A percentile compares a stretch with the other conserved stretches of the same genome.
These are phyloP conservation scores for Elgaria multicarinata DNA, from an alignment of 2,113 vertebrate genomes.

Conservation along the genomic window DNA sequence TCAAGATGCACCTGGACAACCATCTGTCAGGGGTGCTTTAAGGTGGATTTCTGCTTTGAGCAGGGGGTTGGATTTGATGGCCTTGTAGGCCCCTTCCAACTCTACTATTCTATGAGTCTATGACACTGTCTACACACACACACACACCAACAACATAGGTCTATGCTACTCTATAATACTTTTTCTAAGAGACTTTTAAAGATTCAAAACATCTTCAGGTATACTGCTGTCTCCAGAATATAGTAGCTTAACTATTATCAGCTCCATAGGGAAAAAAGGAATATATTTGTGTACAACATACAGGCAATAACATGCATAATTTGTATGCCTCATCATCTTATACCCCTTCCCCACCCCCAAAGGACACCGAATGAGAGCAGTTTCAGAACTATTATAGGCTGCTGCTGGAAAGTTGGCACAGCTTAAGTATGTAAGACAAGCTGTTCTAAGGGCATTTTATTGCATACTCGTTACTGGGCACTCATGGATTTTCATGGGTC, in stretches of 20 bases:
- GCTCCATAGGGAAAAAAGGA: not conserved
- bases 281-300: not conserved
- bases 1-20: no score
- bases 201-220: not conserved
- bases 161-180: not conserved
- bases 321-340: not conserved
- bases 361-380: fast-evolving
- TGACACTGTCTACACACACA: no score
- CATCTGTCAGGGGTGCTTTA: no score
- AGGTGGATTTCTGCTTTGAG: no score
- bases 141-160: no score
- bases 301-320: not conserved
- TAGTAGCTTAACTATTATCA: not conserved
- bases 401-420: not conserved
- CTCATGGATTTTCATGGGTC: no score
- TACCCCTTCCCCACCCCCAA: fast-evolving
- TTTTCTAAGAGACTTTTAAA: not conserved
- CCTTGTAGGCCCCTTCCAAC: no score
- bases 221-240: not conserved
- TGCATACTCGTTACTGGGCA: no score
- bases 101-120: no score
- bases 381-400: fast-evolving
- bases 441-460: no score
- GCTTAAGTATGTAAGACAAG: no score
- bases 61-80: no score